Base-by-base conservation (phyloP, 2,888 invertebrate species). In the Heliconius hortense region DNA sequence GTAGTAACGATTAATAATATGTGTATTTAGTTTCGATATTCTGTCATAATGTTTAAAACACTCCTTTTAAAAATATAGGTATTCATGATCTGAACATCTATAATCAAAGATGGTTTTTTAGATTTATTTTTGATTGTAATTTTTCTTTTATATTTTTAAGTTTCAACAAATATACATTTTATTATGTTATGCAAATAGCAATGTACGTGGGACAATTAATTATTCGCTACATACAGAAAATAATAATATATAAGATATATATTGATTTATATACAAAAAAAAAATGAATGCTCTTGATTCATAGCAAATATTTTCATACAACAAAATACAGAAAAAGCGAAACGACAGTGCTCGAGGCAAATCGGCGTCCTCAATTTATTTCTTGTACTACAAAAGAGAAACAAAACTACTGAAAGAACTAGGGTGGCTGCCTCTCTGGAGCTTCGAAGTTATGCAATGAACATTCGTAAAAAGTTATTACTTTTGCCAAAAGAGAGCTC, bases 401-500 rank as follows among this genome's bases (percentile, higher is more conserved):
- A 71, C 43, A 75, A 77, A 73, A 73, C 75, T 73, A 66, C 62
- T 68, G 43, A 73, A 75, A 77, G 73, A 71, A 75, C 70, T 75
- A 73, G 75, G 66, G 70, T 71, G 26, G 70, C 71, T 76, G 77
- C 35, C 73, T 77, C 64, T 76, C 63, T 74, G 74, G 43, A 63
- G 71, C 71, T 77, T 31, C n/a, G 24, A 53, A 39, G 35, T 76
- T 77, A 76, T 70, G 76, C 73, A 76, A 77, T 77, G 75, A 72
- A 18, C 63, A 68, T 72, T 68, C 26, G 28, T 67, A n/a, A 15
- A 76, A 62, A 72, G 59, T 60, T 76, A 70, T 56, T 59, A 66
- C 67, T 74, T 56, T 76, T 71, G 66, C 56, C 77, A 75, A 72
- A 70, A 69, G 59, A 24, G 15, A 67, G 28, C 43, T 53, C 35